Base-by-base conservation (phyloP, 2,888 invertebrate species). In the Polietes domitor region DNA sequence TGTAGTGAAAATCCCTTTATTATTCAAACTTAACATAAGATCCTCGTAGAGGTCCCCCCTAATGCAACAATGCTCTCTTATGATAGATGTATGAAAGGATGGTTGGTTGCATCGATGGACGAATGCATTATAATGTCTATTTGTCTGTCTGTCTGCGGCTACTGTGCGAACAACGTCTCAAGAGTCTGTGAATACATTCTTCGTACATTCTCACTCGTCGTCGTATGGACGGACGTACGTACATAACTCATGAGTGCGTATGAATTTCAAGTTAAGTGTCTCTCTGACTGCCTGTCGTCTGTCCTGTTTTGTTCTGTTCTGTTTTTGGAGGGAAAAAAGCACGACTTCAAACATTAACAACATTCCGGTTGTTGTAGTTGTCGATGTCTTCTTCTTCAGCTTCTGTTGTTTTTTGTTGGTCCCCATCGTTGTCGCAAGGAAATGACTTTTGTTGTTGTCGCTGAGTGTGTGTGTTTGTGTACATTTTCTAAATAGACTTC, bases 191-290 rank as follows among this genome's bases (percentile, higher is more conserved):
- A 53, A 21, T 19, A 53, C 10, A 19, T 19, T 21, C 21, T 53
- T 50, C 53, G 19, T 21, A 21, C 5, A 17, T 53, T 47, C 10
- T 47, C 7, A 5, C 12, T 32, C 32, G 4, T 32, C 32, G 4
- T 32, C 32, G n/a, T n/a, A 37, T 37, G 37, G 4, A 37, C 37
- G 37, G 7, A 7, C 12, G 24, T 24, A 19, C n/a, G n/a, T 15
- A 61, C 61, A 61, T 61, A 43, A 0, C 19, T 65, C n/a, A 2
- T 47, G 47, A 47, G 47, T 47, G 47, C 47, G 28, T 61, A 28
- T 61, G 32, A 28, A 61, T 61, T 28, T 61, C 61, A 58, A 58
- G 58, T 58, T 28, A 61, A 61, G 61, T 65, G 65, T 41, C 61
- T 24, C 24, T 26, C 61, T n/a, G 32, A 17, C n/a, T 2, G 32